Base-by-base conservation (phyloP, 1,140 invertebrate species). In the Drosophila nasuta region DNA sequence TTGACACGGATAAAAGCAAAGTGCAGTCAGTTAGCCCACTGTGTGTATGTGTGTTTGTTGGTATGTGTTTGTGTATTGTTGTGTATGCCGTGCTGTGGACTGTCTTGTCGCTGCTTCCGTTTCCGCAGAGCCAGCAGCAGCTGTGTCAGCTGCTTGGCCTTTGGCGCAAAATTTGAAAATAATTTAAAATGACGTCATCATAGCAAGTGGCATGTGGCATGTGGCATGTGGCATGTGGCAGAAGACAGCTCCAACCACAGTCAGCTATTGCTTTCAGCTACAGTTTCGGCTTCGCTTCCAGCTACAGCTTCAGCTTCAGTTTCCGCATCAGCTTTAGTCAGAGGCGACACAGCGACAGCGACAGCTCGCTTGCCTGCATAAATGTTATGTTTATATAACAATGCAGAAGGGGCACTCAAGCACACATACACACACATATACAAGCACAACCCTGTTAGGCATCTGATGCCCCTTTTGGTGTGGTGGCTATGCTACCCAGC, bases 101-200 rank as follows among this genome's bases (percentile, higher is more conserved):
- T 88, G 77, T 68, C 67, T 56, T 65, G 70, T 80, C 85, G 79
- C 77, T 83, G 65, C 83, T 88, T 88, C 83, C 83, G 83, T 52
- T 87, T 88, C 83, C 80, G 58, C 65, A 56, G 64, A 60, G 56
- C 20, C 20, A 25, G 45, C 62, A 64, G 79, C 66, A 71, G 64
- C 76, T 77, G 76, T 35, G 48, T 65, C 48, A 59, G 70, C 63
- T 73, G 79, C 62, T 64, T 62, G 83, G 73, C 83, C 80, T 81
- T 83, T 88, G 77, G 80, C 80, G 60, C 77, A 81, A 88, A 81
- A 88, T 88, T 88, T 88, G 69, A 89, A 88, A 88, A 88, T 88
- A 89, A 88, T 88, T 88, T 51, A 83, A 74, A 88, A 70, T 88
- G 83, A 87, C 82, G 82, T 88, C 85, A 88, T 60, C 38, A 51